Conservation (phyloP, 2,113 vertebrate species). For the Suncus etruscus region DNA sequence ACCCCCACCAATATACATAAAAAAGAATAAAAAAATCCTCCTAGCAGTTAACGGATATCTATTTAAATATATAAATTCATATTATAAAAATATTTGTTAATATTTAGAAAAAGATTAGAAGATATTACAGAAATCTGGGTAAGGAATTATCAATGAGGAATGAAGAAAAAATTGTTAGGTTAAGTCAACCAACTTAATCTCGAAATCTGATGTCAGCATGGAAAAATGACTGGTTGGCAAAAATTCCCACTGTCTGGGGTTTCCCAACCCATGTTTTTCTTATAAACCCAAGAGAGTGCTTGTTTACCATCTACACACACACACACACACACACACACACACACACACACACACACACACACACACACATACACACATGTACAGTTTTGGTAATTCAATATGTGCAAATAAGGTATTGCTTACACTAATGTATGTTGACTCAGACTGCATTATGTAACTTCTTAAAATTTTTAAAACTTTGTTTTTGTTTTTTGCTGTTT, state of each 20-base stretch:
- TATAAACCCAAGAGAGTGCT: not conserved
- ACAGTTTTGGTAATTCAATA: not conserved
- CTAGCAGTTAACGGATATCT: not conserved
- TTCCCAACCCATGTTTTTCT: not conserved
- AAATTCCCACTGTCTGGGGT: not conserved
- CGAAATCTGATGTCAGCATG: slow-evolving; percentile 5
- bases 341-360: too few species aligned
- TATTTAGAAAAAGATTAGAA: slow-evolving; percentile 21
- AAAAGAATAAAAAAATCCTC: not conserved
- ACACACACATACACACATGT: too few species aligned
- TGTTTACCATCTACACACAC: too few species aligned
- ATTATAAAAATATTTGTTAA: not conserved
- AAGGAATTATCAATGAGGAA: not conserved
- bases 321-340: too few species aligned
- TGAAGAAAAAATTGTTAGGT: not conserved
- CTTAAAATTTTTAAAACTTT: too few species aligned
- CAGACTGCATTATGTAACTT: not conserved
- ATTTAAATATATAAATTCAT: not conserved
- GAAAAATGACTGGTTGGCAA: not conserved
- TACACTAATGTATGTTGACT: not conserved
- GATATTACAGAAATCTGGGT: not conserved
- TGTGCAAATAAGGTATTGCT: not conserved
- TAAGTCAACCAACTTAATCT: slow-evolving; percentile 11
- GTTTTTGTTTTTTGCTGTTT: too few species aligned
- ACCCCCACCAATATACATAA: too few species aligned